Conservation (phyloP, 1,140 invertebrate species). For the Chironomus striatipennis region DNA sequence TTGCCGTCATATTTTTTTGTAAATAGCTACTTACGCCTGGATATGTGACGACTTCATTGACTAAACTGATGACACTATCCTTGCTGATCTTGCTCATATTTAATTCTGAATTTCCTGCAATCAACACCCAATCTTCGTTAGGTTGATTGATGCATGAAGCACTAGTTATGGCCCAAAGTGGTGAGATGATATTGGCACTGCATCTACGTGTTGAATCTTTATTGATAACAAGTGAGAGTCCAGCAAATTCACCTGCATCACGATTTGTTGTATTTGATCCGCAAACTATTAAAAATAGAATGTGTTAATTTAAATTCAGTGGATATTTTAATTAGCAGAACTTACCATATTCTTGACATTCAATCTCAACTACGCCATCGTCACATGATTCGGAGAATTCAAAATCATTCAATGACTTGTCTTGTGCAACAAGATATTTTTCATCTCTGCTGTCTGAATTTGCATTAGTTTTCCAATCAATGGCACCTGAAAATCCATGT, state of each 20-base stretch:
- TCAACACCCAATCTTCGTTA: neutral
- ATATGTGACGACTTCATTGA: neutral
- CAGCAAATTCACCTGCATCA: slow-evolving; percentile 34
- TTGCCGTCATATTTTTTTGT: neutral
- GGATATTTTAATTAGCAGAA: slow-evolving; percentile 21
- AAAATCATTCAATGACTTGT: slow-evolving; percentile 38
- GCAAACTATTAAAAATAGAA: slow-evolving; percentile 37
- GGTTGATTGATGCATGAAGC: slow-evolving; percentile 44
- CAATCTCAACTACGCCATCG: slow-evolving; percentile 42
- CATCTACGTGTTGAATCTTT: slow-evolving; percentile 44
- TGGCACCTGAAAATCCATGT: slow-evolving; percentile 43
- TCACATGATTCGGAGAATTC: slow-evolving; percentile 39
- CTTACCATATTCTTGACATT: slow-evolving; percentile 48
- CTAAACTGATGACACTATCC: neutral
- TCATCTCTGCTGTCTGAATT: slow-evolving; percentile 28
- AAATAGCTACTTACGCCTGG: neutral
- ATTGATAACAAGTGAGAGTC: slow-evolving; percentile 42
- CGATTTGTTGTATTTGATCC: slow-evolving; percentile 37
- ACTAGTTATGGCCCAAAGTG: slow-evolving; percentile 48
- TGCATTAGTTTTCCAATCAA: slow-evolving; percentile 34
- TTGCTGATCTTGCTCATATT: slow-evolving; percentile 16
- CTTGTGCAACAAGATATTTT: slow-evolving; percentile 34
- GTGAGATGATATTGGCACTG: slow-evolving; percentile 47
- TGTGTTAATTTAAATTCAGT: slow-evolving; percentile 25
- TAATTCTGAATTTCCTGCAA: neutral